A percentile compares a stretch with the other conserved stretches of the same genome.
These are phyloP conservation scores for Philereme transversata DNA, from an alignment of 2,888 invertebrate genomes.

Conservation along the genomic window DNA sequence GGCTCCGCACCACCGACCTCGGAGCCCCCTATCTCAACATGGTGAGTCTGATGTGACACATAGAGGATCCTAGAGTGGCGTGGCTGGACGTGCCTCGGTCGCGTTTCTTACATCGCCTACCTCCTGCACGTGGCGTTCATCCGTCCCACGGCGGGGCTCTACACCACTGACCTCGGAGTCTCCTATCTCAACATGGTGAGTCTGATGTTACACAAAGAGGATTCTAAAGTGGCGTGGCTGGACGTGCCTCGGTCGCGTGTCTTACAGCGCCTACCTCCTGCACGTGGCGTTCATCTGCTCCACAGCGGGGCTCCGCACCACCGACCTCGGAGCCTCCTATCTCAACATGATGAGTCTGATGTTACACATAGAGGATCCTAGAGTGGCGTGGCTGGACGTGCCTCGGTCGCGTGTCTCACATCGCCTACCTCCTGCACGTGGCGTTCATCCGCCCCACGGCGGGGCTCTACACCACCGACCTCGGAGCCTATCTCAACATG, in stretches of 20 bases:
- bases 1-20: constrained; percentile 1
- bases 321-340: no score
- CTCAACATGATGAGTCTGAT: no score
- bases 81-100: constrained; percentile 41
- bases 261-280: constrained; percentile 41
- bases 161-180: neutral
- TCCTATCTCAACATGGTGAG: no score
- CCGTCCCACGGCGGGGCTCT: constrained; percentile 11
- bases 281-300: constrained; percentile 31
- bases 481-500: neutral
- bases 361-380: no score
- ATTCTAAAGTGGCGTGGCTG: constrained; percentile 50
- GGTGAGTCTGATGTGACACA: no score
- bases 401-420: no score
- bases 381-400: no score
- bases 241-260: constrained; percentile 36
- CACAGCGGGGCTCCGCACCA: constrained; percentile 6
- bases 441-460: no score
- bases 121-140: constrained; percentile 33
- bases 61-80: constrained; percentile 46
- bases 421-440: no score
- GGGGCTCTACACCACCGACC: no score
- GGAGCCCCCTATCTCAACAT: no score
- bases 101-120: constrained; percentile 41
- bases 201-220: constrained; percentile 1